Conservation (phyloP, 2,113 vertebrate genomes). For the Meleagris gallopavo region DNA sequence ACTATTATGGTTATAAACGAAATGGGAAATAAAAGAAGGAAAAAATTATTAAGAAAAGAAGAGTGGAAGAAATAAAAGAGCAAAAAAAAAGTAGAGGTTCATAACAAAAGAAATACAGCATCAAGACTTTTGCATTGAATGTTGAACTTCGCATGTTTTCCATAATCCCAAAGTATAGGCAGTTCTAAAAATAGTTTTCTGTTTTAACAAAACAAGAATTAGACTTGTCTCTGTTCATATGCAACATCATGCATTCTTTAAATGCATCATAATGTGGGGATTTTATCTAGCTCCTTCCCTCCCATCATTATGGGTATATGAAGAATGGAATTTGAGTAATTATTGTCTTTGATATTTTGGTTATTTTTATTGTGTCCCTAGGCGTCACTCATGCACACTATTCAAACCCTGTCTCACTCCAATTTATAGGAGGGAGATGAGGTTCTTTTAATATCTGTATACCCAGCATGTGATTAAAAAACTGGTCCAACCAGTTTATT, state of each 20-base stretch:
- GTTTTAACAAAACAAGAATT: background rate
- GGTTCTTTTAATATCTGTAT: no score
- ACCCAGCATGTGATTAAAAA: no score
- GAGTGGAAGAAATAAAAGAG: no score
- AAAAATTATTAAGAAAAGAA: no score
- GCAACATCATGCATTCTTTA: background rate
- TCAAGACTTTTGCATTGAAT: background rate
- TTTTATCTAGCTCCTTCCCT: background rate
- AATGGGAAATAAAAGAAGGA: background rate
- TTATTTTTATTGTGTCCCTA: background rate
- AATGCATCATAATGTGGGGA: fast-evolving
- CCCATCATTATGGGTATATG: background rate
- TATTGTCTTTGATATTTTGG: background rate
- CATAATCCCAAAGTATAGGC: background rate
- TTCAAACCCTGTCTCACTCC: background rate
- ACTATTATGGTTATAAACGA: background rate
- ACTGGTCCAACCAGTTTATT: no score
- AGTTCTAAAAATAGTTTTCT: background rate
- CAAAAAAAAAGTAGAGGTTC: background rate
- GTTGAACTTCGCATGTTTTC: background rate
- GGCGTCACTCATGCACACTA: background rate
- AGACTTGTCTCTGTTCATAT: background rate
- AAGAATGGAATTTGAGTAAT: background rate
- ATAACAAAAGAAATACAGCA: background rate
- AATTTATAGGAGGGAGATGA: no score